Evolutionary conservation across 2,113 vertebrate genomes (phyloP), one percentile per base, ranked within the genome.

Genomic region (Tiliqua scincoides): DNA sequence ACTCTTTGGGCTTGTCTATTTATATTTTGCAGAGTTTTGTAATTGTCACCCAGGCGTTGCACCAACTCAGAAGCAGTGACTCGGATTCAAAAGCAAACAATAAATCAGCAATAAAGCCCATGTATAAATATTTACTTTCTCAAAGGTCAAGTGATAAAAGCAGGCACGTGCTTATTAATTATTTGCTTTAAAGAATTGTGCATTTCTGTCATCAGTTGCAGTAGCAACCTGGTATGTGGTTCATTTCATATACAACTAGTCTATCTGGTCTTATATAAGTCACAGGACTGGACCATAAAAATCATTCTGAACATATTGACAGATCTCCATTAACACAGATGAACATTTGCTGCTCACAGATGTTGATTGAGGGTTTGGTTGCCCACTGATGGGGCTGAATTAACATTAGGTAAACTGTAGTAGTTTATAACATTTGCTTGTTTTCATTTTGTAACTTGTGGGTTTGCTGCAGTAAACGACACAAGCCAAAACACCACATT

Each of bases 81-180:
- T 74, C 30, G 59, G 21, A 40, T 73, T 43, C 32, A 79, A 79
- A 48, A 20, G 43, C 32, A 71, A 79, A 48, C 67, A 83, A 63
- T 83, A 88, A 88, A 84, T 84, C 75, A 84, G 68, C 43, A 80
- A 84, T 80, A 88, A 84, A 84, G 14, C 48, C n/a, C 18, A 84
- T 73, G 68, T 79, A 80, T 72, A 59, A 23, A 74, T 84, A 48
- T 88, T 84, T 83, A 79, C 27, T 82, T 85, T 82, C 40, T 82
- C 74, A 78, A 78, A 82, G 57, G 43, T 86, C 27, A 79, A 82
- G 65, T 73, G 77, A 89, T 61, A 68, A 71, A 89, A 87, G 81
- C 27, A 52, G 67, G 61, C 37, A 63, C 78, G 59, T 71, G 40
- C 79, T 80, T 83, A 61, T 71, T 72, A 85, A 40, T 85, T 82